Conservation (phyloP, 2,113 vertebrate genomes). For the Apodemus speciosus region DNA sequence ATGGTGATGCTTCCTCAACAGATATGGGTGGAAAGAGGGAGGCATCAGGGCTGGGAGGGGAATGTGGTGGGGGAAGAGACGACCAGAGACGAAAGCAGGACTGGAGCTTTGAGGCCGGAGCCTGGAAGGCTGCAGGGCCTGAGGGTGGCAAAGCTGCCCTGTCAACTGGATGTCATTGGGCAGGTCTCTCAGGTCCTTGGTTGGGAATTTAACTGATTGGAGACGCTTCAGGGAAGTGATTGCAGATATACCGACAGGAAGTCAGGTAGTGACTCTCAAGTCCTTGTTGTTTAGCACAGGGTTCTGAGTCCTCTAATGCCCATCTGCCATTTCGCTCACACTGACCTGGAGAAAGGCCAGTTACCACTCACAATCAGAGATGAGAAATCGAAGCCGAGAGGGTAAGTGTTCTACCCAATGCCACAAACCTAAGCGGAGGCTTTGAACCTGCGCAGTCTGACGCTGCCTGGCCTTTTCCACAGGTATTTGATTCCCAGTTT, state of each 20-base stretch:
- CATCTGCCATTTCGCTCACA: background rate
- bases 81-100: background rate
- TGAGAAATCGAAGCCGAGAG: background rate
- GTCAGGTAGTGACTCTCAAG: background rate
- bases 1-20: background rate
- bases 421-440: slow-evolving; percentile 13
- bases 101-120: background rate
- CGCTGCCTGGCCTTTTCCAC: background rate
- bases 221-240: slow-evolving; percentile 1
- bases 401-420: background rate
- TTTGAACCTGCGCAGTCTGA: background rate
- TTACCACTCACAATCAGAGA: background rate
- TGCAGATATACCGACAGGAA: background rate
- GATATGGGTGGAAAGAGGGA: background rate
- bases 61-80: background rate
- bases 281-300: background rate
- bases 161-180: background rate
- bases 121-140: background rate
- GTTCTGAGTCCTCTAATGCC: background rate
- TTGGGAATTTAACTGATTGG: slow-evolving; percentile 6
- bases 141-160: background rate
- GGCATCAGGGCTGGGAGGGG: background rate
- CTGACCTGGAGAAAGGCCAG: background rate
- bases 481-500: background rate
- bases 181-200: background rate